phyloP scores from a whole-genome alignment of 1,140 invertebrate genomes.

The Argopecten irradians region DNA sequence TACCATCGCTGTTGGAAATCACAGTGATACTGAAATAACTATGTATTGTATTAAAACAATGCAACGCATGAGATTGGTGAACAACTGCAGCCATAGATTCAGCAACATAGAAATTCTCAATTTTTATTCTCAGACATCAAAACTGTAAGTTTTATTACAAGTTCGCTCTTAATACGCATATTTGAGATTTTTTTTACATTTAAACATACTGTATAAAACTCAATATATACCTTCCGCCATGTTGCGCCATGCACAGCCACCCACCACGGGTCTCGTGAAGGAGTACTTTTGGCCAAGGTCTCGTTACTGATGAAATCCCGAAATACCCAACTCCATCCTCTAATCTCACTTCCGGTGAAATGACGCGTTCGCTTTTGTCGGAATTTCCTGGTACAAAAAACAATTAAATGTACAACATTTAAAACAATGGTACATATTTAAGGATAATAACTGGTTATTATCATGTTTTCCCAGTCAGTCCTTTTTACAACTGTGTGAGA shows the following conservation, averaged over 20 bases:
- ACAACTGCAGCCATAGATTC: no score
- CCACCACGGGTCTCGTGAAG: conserved; percentile 63
- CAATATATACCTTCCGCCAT: conserved; percentile 70
- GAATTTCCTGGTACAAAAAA: conserved; percentile 61
- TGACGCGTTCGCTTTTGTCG: conserved; percentile 63
- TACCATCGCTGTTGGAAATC: no score
- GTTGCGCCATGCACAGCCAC: conserved; percentile 65
- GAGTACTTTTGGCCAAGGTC: conserved; percentile 44
- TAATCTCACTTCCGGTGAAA: conserved; percentile 65
- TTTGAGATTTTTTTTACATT: no score
- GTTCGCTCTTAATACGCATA: no score
- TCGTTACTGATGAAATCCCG: conserved; percentile 48
- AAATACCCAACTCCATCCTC: conserved; percentile 72
- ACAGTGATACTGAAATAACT: no score
- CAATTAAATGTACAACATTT: background rate
- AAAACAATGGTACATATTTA: background rate
- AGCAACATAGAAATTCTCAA: no score
- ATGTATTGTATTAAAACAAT: no score
- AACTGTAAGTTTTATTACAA: no score
- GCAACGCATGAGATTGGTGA: no score
- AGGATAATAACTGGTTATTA: background rate
- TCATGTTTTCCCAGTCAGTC: background rate
- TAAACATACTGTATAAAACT: no score
- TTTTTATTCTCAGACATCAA: no score
- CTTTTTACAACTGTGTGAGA: no score